These are phyloP conservation scores for Heliothis peltigera DNA, from an alignment of 2,888 invertebrate species.

Conservation along the genomic window DNA sequence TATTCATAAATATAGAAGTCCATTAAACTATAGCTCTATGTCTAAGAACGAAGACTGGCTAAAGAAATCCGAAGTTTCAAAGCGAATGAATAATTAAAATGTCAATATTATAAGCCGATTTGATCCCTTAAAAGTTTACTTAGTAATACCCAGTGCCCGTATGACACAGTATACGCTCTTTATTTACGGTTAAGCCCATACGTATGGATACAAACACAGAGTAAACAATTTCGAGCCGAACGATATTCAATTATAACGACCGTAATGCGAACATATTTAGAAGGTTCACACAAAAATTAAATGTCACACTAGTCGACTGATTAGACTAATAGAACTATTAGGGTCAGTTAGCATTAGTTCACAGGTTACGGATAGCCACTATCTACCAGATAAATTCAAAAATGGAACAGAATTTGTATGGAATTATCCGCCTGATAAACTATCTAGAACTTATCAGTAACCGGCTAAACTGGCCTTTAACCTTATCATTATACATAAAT, in stretches of 20 bases:
- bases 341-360: too few species aligned
- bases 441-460: too few species aligned
- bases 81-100: conserved; percentile 37
- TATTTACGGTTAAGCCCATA: conserved; percentile 38
- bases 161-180: conserved; percentile 27
- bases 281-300: conserved; percentile 11
- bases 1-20: not conserved
- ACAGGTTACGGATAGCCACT: too few species aligned
- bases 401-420: too few species aligned
- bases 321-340: too few species aligned
- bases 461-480: too few species aligned
- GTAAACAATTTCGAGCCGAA: conserved; percentile 46
- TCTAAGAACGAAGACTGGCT: not conserved
- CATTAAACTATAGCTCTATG: conserved; percentile 4
- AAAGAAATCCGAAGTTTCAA: conserved; percentile 15
- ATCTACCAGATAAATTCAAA: too few species aligned
- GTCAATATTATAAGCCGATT: conserved; percentile 26
- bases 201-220: conserved; percentile 50
- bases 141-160: conserved; percentile 23
- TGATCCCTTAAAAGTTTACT: conserved; percentile 32
- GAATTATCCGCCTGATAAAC: too few species aligned
- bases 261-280: conserved; percentile 9
- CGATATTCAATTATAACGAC: conserved; percentile 57
- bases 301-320: not conserved
- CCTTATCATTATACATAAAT: too few species aligned